These are phyloP conservation scores for Macropus fuliginosus DNA, from an alignment of 2,797 vertebrate species.

Conservation along the genomic window DNA sequence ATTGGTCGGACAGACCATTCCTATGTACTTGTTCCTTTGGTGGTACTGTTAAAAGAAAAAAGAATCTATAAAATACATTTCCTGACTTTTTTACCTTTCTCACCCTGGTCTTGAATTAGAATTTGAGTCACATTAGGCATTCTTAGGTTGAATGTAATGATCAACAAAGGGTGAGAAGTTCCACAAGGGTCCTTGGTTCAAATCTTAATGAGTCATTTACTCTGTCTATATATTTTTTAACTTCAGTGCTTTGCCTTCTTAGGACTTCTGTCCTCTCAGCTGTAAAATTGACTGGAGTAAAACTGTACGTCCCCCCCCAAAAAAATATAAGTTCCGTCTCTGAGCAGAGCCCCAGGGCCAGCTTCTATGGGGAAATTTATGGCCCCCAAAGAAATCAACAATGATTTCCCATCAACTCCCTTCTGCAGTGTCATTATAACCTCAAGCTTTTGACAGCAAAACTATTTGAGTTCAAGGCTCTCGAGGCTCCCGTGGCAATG, in stretches of 20 bases:
- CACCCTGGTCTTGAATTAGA: constrained; percentile 56
- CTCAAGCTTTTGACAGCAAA: constrained; percentile 69
- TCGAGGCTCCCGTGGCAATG: constrained; percentile 35
- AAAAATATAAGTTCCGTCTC: constrained; percentile 2
- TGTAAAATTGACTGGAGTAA: constrained; percentile 81
- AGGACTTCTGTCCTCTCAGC: constrained; percentile 79
- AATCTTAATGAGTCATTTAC: constrained; percentile 80
- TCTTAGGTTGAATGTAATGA: constrained; percentile 71
- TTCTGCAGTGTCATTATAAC: constrained; percentile 62
- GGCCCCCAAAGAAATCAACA: constrained; percentile 75
- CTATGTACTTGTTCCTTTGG: not conserved
- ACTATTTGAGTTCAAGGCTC: constrained; percentile 54
- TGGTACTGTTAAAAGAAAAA: constrained; percentile 17
- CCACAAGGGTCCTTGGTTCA: constrained; percentile 69
- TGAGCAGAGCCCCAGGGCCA: constrained; percentile 43
- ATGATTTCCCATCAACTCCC: constrained; percentile 68
- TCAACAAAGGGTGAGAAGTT: constrained; percentile 63
- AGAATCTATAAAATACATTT: constrained; percentile 70
- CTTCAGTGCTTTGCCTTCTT: constrained; percentile 79
- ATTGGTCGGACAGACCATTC: not conserved
- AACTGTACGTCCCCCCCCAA: constrained; percentile 63
- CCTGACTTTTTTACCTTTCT: constrained; percentile 57
- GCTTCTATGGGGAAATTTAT: constrained; percentile 65
- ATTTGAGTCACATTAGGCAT: constrained; percentile 63
- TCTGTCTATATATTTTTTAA: constrained; percentile 65